phyloP scores from a whole-genome alignment of 2,113 vertebrate species.

The Apodemus speciosus region DNA sequence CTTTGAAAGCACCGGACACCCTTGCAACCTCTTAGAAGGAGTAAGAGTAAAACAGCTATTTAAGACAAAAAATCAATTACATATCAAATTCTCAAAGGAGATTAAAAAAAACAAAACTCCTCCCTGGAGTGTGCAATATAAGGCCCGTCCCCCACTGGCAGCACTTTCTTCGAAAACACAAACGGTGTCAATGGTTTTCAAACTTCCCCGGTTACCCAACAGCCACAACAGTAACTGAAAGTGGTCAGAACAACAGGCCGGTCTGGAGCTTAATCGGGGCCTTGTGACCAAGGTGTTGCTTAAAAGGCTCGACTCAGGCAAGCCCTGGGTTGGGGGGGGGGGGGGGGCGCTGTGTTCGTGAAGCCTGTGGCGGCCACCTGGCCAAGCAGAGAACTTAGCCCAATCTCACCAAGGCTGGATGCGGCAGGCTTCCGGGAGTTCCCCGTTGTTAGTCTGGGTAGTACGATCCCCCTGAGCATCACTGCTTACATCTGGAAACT shows the following conservation, averaged over 20 bases:
- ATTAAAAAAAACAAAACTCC: too few relatives aligned
- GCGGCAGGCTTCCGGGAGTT: not conserved
- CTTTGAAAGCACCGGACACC: not conserved
- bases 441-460: not conserved
- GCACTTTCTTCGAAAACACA: conserved; percentile 67
- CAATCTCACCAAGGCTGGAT: conserved; percentile 6
- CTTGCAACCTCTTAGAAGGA: not conserved
- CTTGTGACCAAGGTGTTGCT: conserved; percentile 62
- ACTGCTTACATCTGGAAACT: conserved; percentile 9
- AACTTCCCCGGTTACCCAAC: conserved; percentile 69
- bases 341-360: conserved; percentile 37
- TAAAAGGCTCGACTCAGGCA: conserved; percentile 11
- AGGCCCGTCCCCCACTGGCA: not conserved
- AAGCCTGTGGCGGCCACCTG: not conserved
- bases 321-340: conserved; percentile 38
- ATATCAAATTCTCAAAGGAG: conserved; percentile 15
- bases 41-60: not conserved
- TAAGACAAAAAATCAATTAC: not conserved
- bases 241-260: not conserved
- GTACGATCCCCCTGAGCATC: not conserved
- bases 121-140: not conserved
- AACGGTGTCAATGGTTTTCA: conserved; percentile 59
- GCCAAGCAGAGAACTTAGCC: not conserved
- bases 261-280: conserved; percentile 38
- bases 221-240: conserved; percentile 62